These are phyloP conservation scores for Capreolus pygargus DNA, from an alignment of 2,113 vertebrate genomes.

Conservation along the genomic window DNA sequence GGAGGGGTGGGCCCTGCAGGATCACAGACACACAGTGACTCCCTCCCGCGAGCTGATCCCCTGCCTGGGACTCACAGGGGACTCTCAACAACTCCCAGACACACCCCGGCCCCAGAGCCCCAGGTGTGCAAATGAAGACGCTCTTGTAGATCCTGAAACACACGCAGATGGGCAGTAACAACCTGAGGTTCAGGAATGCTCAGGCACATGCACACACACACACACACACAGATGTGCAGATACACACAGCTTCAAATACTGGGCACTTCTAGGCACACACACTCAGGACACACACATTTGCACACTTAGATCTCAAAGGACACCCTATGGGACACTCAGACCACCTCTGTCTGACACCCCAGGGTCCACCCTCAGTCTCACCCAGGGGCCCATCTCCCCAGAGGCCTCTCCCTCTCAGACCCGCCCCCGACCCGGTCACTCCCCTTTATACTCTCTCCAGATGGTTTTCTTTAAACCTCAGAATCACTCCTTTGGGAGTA, in stretches of 20 bases:
- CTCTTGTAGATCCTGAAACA: not conserved
- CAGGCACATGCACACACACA: not conserved
- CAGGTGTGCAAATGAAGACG: not conserved
- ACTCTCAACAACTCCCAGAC: not conserved
- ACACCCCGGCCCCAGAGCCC: not conserved
- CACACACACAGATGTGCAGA: not conserved
- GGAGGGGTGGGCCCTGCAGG: not conserved
- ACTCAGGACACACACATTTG: not conserved
- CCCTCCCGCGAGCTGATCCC: not conserved
- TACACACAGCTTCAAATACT: not conserved
- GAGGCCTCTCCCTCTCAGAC: not conserved
- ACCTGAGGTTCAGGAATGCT: not conserved
- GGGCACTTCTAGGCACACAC: not conserved
- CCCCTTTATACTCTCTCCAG: not conserved
- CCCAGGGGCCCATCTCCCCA: not conserved
- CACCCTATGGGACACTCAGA: not conserved
- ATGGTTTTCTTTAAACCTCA: not conserved
- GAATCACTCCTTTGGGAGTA: not conserved
- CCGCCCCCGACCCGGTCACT: accelerated
- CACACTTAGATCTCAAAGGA: not conserved
- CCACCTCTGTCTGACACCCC: not conserved
- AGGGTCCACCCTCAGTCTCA: not conserved
- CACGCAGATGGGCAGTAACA: not conserved
- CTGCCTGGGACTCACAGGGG: not conserved
- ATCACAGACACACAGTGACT: not conserved